Evolutionary conservation across 92 coral and sea anemone genomes (phyloP), one percentile per base, ranked within the genome.

Genomic region (Porites evermanni): DNA sequence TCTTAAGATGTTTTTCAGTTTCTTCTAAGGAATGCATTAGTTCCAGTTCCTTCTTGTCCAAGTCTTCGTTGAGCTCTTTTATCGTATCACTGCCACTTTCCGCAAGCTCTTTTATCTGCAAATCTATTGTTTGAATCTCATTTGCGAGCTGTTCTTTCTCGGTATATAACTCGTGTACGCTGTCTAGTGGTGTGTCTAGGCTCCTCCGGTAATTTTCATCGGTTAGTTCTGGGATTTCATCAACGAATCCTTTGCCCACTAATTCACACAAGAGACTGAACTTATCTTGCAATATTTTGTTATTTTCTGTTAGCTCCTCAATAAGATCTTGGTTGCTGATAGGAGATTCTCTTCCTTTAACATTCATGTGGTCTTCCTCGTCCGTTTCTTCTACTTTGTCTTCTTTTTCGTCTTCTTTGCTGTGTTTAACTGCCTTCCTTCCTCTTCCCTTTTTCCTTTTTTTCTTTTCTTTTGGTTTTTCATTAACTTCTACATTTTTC

Each of bases 201-300:
- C 75, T 89, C 17, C 52, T 64, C 2, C 72, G 14, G 13, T 70
- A 56, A 65, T 81, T 85, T 29, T 74, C 74, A 7, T 74, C 70
- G 50, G 75, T 80, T 8, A 95, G 89, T 61, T 92, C 98, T 26
- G 96, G 99, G 23, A 97, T 93, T 72, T 93, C 95, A 18, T 93
- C 81, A 8, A 97, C 98, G 74, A 97, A 97, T 65, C 79, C 80
- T 72, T 80, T 94, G 7, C 99, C 99, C 16, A 95, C 99, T 47
- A 95, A 51, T 53, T 85, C 89, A 26, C 96, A 79, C 68, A 97
- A 78, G 20, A 93, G 79, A 59, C 86, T 79, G 74, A 89, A 95
- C 64, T 87, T 93, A 19, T 89, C 88, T 63, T 90, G 88, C 74
- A 92, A 72, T 69, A 79, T 59, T 65, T 90, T 80, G 84, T 93